Conservation (phyloP, 2,797 vertebrate genomes). For the Triplophysa yarkandensis region DNA sequence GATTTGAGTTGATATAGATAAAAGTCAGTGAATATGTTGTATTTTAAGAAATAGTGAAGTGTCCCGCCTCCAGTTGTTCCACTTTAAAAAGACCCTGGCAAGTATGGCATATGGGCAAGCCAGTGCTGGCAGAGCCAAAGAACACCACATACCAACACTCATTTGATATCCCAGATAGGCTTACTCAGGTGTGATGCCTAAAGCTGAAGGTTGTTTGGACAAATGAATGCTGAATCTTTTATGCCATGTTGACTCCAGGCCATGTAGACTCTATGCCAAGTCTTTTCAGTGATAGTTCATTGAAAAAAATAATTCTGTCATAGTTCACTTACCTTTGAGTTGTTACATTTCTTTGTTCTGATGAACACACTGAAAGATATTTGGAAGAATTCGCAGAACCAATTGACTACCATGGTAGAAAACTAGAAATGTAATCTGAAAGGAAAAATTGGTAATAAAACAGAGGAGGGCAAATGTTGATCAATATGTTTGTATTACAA, state of each 20-base stretch:
- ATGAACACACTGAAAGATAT: too few species aligned
- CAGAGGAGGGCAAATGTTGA: background rate
- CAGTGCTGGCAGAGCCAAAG: background rate
- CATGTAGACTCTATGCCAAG: background rate
- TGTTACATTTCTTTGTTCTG: too few species aligned
- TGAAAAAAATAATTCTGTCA: too few species aligned
- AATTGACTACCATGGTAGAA: too few species aligned
- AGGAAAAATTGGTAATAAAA: background rate
- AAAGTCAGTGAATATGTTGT: background rate
- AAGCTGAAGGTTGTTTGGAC: background rate
- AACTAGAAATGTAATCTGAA: background rate
- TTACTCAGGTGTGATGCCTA: background rate
- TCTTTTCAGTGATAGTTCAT: background rate
- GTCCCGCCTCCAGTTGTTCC: background rate
- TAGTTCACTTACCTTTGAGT: too few species aligned
- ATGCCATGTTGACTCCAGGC: background rate
- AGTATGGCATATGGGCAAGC: conserved; percentile 1
- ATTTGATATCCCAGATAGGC: background rate
- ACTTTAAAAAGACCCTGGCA: background rate
- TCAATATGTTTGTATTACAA: background rate
- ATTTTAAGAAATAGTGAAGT: background rate
- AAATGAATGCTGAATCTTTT: background rate
- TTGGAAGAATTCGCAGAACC: too few species aligned
- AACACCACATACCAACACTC: conserved; percentile 1
- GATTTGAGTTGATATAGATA: too few species aligned